Evolutionary conservation across 2,797 vertebrate genomes (phyloP).

Genomic region (Pseudotriccus pelzelni): DNA sequence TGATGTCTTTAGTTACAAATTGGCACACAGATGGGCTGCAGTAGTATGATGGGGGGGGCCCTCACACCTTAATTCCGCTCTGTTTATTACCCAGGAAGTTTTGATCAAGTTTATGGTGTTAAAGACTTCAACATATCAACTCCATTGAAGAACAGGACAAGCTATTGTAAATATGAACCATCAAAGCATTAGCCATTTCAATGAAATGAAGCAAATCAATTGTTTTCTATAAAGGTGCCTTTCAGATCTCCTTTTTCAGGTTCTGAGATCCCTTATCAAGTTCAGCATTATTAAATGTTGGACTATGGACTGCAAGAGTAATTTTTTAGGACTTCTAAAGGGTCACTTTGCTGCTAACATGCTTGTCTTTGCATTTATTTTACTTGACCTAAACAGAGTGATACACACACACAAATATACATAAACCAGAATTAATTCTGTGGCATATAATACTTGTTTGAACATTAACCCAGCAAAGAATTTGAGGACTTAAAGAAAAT

Average conservation of each 20-base stretch:
- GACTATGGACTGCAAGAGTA: conserved; percentile 54
- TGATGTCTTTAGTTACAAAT: conserved; percentile 80
- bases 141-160: conserved; percentile 76
- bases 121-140: conserved; percentile 79
- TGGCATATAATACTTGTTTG: not conserved
- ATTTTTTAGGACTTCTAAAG: conserved; percentile 60
- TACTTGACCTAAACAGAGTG: conserved; percentile 37
- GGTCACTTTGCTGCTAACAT: conserved; percentile 57
- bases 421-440: not conserved
- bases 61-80: conserved; percentile 67
- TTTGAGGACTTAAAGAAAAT: not conserved
- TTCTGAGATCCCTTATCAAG: conserved; percentile 64
- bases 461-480: not conserved
- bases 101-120: conserved; percentile 81
- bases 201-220: conserved; percentile 84
- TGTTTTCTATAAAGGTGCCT: conserved; percentile 81
- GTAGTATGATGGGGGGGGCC: conserved; percentile 8
- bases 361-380: conserved; percentile 51
- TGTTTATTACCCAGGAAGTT: conserved; percentile 81
- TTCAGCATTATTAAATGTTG: conserved; percentile 66
- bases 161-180: conserved; percentile 82
- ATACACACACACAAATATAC: not conserved
- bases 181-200: conserved; percentile 84
- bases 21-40: conserved; percentile 74
- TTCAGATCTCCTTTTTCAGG: conserved; percentile 78